Evolutionary conservation across 2,888 invertebrate species (phyloP).

Genomic region (Trimorus sp.): DNA sequence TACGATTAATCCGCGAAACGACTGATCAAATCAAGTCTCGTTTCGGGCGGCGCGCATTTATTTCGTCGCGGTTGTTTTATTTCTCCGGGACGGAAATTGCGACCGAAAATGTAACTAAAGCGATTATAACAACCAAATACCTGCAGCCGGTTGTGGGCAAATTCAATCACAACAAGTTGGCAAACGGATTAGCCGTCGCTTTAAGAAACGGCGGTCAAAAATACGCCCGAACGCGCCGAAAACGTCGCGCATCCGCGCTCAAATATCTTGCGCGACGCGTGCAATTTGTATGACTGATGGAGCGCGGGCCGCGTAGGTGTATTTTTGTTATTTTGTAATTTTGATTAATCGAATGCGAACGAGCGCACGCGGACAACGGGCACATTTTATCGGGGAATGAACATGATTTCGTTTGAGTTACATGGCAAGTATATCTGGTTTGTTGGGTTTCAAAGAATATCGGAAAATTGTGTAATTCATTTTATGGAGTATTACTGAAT

Average conservation of each 20-base stretch:
- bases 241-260: slow-evolving; percentile 17
- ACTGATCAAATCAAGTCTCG: too few species aligned
- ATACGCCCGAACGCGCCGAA: slow-evolving; percentile 34
- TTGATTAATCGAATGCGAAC: slow-evolving; percentile 65
- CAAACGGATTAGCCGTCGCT: slow-evolving; percentile 38
- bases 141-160: slow-evolving; percentile 27
- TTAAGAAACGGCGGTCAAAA: slow-evolving; percentile 39
- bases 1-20: too few species aligned
- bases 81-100: slow-evolving; percentile 17
- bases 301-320: too few species aligned
- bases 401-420: slow-evolving; percentile 69
- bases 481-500: too few species aligned
- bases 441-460: too few species aligned
- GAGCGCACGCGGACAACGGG: too few species aligned
- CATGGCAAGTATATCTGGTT: too few species aligned
- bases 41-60: neutral
- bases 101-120: slow-evolving; percentile 36
- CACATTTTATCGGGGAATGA: slow-evolving; percentile 71
- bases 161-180: slow-evolving; percentile 36
- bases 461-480: too few species aligned
- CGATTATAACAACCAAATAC: slow-evolving; percentile 38
- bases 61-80: slow-evolving; percentile 13
- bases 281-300: too few species aligned
- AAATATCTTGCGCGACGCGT: slow-evolving; percentile 19
- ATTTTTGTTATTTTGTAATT: slow-evolving; percentile 7